Evolutionary conservation across 1,140 invertebrate genomes (phyloP).

Genomic region (Drosophila rufa): DNA sequence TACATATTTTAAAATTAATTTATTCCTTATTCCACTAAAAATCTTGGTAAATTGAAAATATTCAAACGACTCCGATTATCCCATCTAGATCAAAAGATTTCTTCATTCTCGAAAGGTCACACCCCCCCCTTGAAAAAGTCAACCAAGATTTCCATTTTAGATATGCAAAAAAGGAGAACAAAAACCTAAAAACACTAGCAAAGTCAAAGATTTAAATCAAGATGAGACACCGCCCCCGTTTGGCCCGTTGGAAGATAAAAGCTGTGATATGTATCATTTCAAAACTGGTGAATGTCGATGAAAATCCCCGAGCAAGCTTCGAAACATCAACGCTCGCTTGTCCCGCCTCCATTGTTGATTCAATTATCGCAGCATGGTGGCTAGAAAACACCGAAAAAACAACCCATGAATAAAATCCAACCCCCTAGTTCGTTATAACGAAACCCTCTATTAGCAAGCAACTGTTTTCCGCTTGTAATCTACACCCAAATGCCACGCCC

Average conservation of each 20-base stretch:
- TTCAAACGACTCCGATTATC: slow-evolving; percentile 4
- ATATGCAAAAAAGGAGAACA: slow-evolving; percentile 57
- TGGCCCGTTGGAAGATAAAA: slow-evolving; percentile 22
- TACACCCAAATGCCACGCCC: slow-evolving; percentile 74
- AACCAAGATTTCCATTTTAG: slow-evolving; percentile 67
- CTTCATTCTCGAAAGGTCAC: slow-evolving; percentile 17
- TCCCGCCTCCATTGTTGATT: slow-evolving; percentile 72
- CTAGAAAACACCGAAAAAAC: slow-evolving; percentile 15
- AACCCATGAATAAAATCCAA: slow-evolving; percentile 4
- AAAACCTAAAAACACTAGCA: slow-evolving; percentile 20
- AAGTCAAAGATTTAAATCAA: slow-evolving; percentile 40
- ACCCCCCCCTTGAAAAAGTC: slow-evolving; percentile 19
- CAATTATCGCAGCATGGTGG: slow-evolving; percentile 81
- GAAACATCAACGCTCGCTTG: slow-evolving; percentile 57
- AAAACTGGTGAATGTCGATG: slow-evolving; percentile 32
- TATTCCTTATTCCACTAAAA: background rate
- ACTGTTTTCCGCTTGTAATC: slow-evolving; percentile 78
- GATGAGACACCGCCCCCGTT: slow-evolving; percentile 51
- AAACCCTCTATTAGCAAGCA: slow-evolving; percentile 64
- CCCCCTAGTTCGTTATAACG: slow-evolving; percentile 5
- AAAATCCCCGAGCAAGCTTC: slow-evolving; percentile 55
- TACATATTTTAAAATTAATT: background rate
- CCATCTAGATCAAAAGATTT: slow-evolving; percentile 32
- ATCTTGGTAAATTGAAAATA: background rate
- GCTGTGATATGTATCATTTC: slow-evolving; percentile 37